A percentile compares a stretch with the other conserved stretches of the same genome.
These are phyloP conservation scores for Drosophila anomelani DNA, from an alignment of 2,888 invertebrate species.

Conservation along the genomic window DNA sequence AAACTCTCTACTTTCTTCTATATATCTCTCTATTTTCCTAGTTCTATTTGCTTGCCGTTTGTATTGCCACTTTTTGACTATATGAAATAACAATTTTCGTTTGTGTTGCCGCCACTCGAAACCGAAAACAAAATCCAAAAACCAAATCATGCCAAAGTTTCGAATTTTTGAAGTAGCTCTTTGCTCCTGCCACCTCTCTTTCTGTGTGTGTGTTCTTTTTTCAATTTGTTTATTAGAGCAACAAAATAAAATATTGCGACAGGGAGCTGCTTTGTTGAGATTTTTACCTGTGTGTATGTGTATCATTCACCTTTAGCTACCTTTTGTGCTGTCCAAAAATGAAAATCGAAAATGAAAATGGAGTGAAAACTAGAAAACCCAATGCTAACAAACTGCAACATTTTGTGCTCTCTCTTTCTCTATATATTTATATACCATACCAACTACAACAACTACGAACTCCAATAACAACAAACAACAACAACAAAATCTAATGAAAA, in stretches of 20 bases:
- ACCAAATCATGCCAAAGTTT: constrained; percentile 31
- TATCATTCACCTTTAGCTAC: constrained; percentile 44
- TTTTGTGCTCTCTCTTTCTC: constrained; percentile 75
- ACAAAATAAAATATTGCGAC: constrained; percentile 18
- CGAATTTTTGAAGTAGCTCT: constrained; percentile 53
- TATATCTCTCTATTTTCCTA: constrained; percentile 44
- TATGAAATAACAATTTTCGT: constrained; percentile 33
- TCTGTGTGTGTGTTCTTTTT: constrained; percentile 47
- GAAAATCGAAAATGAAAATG: constrained; percentile 28
- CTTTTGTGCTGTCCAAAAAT: constrained; percentile 54
- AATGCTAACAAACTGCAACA: constrained; percentile 75
- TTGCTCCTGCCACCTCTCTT: constrained; percentile 16
- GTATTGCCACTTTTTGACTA: constrained; percentile 50
- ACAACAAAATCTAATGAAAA: constrained; percentile 22
- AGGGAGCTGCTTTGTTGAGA: constrained; percentile 30
- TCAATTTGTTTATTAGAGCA: constrained; percentile 56
- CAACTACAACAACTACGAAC: constrained; percentile 40
- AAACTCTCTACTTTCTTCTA: not conserved
- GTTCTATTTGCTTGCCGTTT: constrained; percentile 62
- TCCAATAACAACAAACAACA: constrained; percentile 30
- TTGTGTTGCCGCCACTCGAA: constrained; percentile 56
- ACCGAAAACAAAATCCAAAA: constrained; percentile 28
- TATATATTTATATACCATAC: constrained; percentile 55
- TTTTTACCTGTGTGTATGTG: constrained; percentile 36
- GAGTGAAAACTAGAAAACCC: constrained; percentile 33